Conservation (phyloP, 1,140 invertebrate genomes). For the Drosophila rhopaloa region DNA sequence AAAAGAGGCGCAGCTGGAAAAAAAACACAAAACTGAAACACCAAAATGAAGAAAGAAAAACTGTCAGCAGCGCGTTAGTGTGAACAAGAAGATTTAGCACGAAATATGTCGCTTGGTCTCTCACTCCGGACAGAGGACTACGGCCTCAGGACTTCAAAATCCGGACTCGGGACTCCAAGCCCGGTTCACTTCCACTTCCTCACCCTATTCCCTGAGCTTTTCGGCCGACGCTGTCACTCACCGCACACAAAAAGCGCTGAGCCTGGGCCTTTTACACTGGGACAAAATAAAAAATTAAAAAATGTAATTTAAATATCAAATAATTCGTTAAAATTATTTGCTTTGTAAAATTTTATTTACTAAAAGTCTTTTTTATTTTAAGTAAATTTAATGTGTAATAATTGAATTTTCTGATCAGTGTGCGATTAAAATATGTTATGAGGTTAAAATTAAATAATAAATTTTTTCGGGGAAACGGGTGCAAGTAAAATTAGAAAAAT, state of each 20-base stretch:
- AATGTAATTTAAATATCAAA: background rate
- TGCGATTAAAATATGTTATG: too few relatives aligned
- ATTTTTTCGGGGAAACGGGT: too few relatives aligned
- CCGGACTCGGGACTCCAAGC: conserved; percentile 12
- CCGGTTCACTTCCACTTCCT: conserved; percentile 9
- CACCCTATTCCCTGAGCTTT: conserved; percentile 19
- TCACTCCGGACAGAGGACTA: conserved; percentile 15
- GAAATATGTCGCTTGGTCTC: conserved; percentile 67
- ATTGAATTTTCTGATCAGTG: too few relatives aligned
- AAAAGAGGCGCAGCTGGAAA: conserved; percentile 41
- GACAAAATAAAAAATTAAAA: background rate
- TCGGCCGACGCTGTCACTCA: conserved; percentile 41
- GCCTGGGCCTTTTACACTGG: conserved; percentile 8
- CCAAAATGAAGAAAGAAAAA: conserved; percentile 68
- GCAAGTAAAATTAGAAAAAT: too few relatives aligned
- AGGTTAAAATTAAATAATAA: too few relatives aligned
- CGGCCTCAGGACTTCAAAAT: conserved; percentile 26
- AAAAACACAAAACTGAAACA: conserved; percentile 36
- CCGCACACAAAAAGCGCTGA: conserved; percentile 14
- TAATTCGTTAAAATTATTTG: background rate
- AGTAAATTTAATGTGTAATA: too few relatives aligned
- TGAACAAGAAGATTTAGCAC: conserved; percentile 81
- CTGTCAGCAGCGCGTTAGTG: conserved; percentile 76
- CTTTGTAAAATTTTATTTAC: too few relatives aligned
- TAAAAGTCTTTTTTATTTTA: too few relatives aligned